These are phyloP conservation scores for Conomelus anceps DNA, from an alignment of 2,888 invertebrate genomes.

Conservation along the genomic window DNA sequence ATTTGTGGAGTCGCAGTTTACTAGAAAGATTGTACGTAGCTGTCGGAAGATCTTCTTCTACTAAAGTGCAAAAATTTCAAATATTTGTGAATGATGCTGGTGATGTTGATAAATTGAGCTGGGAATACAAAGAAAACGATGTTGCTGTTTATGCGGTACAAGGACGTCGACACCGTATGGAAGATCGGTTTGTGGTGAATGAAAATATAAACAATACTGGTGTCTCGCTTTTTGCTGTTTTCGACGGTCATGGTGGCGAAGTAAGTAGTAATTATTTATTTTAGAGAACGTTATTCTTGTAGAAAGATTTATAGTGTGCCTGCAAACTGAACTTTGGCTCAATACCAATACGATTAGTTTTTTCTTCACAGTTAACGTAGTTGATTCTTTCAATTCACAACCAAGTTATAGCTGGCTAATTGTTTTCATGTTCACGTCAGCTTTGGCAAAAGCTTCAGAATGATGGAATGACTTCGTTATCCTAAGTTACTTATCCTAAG, in stretches of 20 bases:
- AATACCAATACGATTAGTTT: no score
- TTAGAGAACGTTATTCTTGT: no score
- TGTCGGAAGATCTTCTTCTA: conserved; percentile 35
- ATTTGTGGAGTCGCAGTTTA: conserved; percentile 68
- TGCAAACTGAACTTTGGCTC: no score
- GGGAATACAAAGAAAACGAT: conserved; percentile 68
- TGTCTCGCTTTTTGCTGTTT: conserved; percentile 83
- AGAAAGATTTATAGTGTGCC: no score
- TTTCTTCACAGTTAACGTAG: no score
- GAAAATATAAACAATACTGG: conserved; percentile 79
- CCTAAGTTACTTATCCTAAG: no score
- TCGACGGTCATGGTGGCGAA: conserved; percentile 94
- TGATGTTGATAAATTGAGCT: conserved; percentile 51
- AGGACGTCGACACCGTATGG: conserved; percentile 86
- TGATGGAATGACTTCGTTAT: no score
- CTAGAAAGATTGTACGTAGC: conserved; percentile 63
- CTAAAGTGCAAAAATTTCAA: conserved; percentile 48
- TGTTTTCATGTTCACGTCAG: no score
- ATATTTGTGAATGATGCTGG: conserved; percentile 39
- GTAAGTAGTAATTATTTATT: conserved; percentile 41
- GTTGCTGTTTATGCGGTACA: conserved; percentile 86
- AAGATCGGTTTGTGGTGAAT: conserved; percentile 85
- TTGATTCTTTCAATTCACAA: no score
- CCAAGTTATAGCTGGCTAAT: no score
- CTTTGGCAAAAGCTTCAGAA: no score